A percentile compares a stretch with the other conserved stretches of the same genome.
Conservation (phyloP, 37 sponge, comb jelly and placozoan genomes). For the Eunapius fragilis region DNA sequence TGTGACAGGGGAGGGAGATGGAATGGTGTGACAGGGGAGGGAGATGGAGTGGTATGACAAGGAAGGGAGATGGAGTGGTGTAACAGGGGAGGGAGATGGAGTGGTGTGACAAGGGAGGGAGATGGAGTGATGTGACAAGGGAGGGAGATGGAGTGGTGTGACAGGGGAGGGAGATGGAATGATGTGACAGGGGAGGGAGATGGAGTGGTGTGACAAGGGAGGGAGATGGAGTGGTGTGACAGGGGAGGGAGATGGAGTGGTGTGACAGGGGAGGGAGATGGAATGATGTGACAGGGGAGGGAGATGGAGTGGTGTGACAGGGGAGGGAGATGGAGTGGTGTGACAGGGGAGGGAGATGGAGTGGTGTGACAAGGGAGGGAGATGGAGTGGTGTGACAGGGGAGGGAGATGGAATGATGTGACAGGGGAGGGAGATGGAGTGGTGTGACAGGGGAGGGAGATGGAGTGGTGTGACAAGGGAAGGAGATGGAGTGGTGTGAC, state of each 20-base stretch:
- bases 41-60: not conserved
- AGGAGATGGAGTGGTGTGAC: not conserved
- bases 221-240: not conserved
- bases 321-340: not conserved
- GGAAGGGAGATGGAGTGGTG: not conserved
- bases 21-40: not conserved
- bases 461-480: not conserved
- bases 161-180: not conserved
- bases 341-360: not conserved
- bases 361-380: not conserved
- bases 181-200: not conserved
- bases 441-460: not conserved
- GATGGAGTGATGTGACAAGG: not conserved
- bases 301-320: conserved; percentile 3
- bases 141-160: not conserved
- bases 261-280: not conserved
- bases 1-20: not conserved
- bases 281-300: not conserved
- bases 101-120: not conserved
- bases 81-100: not conserved
- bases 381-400: not conserved
- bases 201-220: not conserved
- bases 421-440: not conserved
- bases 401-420: not conserved
- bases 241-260: conserved; percentile 15